Conservation (phyloP, 2,113 vertebrate species). For the Archilochus colubris region DNA sequence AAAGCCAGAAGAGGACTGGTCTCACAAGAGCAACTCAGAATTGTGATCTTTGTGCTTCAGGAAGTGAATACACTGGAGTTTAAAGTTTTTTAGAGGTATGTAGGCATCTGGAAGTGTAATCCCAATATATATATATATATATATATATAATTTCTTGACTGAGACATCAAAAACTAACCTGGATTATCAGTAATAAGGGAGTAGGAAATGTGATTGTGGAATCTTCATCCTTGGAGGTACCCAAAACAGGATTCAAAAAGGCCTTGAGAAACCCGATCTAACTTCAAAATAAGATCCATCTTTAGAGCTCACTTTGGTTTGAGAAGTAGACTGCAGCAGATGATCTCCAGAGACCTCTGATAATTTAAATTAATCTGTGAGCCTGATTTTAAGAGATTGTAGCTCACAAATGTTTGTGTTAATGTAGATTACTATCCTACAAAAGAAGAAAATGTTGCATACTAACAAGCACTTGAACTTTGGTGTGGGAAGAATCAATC, state of each 20-base stretch:
- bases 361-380: neutral
- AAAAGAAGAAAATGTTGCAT: neutral
- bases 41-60: neutral
- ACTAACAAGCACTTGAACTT: neutral
- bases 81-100: neutral
- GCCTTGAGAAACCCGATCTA: neutral
- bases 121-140: neutral
- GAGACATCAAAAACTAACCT: neutral
- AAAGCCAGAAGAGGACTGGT: neutral
- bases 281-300: neutral
- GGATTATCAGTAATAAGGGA: neutral
- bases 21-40: neutral
- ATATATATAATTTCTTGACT: neutral
- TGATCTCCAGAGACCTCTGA: neutral
- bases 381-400: neutral
- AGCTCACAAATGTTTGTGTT: neutral
- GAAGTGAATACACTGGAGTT: neutral
- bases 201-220: neutral
- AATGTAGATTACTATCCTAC: neutral
- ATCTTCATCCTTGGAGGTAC: neutral
- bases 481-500: neutral
- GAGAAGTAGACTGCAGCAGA: neutral
- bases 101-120: neutral
- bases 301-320: neutral
- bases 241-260: neutral